Percentiles rank a stretch among this genome's conserved stretches.
These are phyloP conservation scores for Pseudochirops cupreus DNA, from an alignment of 2,797 vertebrate genomes.

Conservation along the genomic window DNA sequence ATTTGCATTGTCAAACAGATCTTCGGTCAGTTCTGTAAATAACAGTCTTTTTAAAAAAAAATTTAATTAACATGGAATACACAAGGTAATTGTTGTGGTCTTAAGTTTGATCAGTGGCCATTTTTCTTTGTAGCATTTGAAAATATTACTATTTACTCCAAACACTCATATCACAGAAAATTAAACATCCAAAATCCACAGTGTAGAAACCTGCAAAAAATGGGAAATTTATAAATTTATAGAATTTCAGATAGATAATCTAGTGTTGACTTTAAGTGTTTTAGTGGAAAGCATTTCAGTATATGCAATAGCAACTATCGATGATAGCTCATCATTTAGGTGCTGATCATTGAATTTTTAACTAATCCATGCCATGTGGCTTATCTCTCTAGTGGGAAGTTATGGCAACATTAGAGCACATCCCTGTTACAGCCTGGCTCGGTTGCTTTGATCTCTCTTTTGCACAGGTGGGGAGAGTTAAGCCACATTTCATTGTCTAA, in stretches of 20 bases:
- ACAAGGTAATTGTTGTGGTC: constrained; percentile 26
- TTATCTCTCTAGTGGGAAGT: constrained; percentile 46
- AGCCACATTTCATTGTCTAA: constrained; percentile 54
- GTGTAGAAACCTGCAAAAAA: constrained; percentile 44
- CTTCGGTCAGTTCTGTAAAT: constrained; percentile 46
- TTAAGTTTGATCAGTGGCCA: constrained; percentile 11
- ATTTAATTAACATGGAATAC: constrained; percentile 39
- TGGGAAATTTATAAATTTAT: constrained; percentile 19
- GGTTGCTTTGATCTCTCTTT: constrained; percentile 64
- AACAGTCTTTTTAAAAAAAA: constrained; percentile 10
- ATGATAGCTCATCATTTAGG: constrained; percentile 56
- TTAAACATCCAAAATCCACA: constrained; percentile 20
- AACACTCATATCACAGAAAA: constrained; percentile 19
- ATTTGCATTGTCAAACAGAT: constrained; percentile 22
- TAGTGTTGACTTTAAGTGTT: constrained; percentile 49
- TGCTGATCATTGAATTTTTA: constrained; percentile 64
- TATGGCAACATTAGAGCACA: constrained; percentile 33
- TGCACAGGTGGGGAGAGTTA: constrained; percentile 60
- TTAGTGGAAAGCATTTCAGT: constrained; percentile 70
- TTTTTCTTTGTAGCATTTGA: constrained; percentile 18
- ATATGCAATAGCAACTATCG: constrained; percentile 32
- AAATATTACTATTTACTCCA: constrained; percentile 20
- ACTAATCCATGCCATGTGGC: constrained; percentile 68
- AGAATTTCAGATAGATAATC: constrained; percentile 7
- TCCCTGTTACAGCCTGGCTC: constrained; percentile 56